phyloP scores from a whole-genome alignment of 2,113 vertebrate species.

The Brachyistius frenatus region DNA sequence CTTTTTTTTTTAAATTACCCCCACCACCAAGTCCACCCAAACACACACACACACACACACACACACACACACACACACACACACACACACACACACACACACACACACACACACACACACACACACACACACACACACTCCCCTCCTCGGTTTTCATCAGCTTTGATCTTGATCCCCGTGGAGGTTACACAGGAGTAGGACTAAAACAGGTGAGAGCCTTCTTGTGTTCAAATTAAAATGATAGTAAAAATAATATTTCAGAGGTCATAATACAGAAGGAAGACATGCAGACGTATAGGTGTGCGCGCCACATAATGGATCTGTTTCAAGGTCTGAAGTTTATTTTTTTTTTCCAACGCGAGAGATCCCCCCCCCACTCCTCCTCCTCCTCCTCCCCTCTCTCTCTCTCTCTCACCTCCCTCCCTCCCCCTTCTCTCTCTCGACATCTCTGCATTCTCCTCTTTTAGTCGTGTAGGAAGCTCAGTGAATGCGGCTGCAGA shows the following conservation, averaged over 20 bases:
- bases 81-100: too few relatives aligned
- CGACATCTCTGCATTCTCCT: conserved; percentile 68
- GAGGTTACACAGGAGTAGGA: not conserved
- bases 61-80: not conserved
- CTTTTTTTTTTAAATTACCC: too few relatives aligned
- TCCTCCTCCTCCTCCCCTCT: not conserved
- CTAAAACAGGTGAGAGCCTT: not conserved
- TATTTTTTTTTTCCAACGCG: not conserved
- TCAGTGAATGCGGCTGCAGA: conserved; percentile 77
- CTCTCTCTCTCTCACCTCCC: not conserved
- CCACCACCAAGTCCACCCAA: not conserved
- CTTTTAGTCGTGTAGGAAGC: conserved; percentile 73
- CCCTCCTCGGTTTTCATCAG: conserved; percentile 1
- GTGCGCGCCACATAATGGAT: conserved; percentile 41
- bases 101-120: too few relatives aligned
- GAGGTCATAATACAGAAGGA: conserved; percentile 2
- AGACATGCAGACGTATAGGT: conserved; percentile 8
- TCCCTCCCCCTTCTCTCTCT: conserved; percentile 6
- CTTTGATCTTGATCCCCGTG: conserved; percentile 30
- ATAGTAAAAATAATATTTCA: not conserved
- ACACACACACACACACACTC: not conserved
- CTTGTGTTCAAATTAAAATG: not conserved
- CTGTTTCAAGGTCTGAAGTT: conserved; percentile 62
- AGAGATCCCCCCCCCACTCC: not conserved
- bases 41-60: too few relatives aligned